These are phyloP conservation scores for Fabriciana adippe DNA, from an alignment of 2,888 invertebrate species.

Conservation along the genomic window DNA sequence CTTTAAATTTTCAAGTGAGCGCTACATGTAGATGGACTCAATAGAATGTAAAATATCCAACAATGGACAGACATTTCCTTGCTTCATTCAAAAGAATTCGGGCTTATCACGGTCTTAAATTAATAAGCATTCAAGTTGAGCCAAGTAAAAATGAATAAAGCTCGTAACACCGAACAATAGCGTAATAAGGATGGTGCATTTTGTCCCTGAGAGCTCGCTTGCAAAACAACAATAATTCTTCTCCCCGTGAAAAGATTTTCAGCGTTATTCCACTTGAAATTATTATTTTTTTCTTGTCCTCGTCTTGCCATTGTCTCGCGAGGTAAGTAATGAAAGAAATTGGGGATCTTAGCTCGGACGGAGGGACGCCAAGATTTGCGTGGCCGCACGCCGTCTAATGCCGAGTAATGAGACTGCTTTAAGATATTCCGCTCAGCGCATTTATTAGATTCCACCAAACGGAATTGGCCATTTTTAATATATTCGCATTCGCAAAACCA, in stretches of 20 bases:
- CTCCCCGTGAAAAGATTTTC: conserved; percentile 81
- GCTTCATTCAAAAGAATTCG: conserved; percentile 78
- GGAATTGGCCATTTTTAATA: conserved; percentile 64
- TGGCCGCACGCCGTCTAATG: conserved; percentile 76
- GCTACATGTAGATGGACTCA: conserved; percentile 48
- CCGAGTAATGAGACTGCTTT: conserved; percentile 79
- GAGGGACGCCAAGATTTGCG: conserved; percentile 77
- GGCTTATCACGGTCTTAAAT: conserved; percentile 82
- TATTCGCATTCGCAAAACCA: conserved; percentile 27
- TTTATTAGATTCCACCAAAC: conserved; percentile 75
- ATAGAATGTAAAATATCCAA: conserved; percentile 77
- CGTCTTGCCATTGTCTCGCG: conserved; percentile 81
- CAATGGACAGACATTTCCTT: conserved; percentile 77
- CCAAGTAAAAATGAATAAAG: conserved; percentile 83
- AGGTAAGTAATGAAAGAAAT: conserved; percentile 83
- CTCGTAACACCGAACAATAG: conserved; percentile 81
- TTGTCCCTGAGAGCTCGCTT: conserved; percentile 80
- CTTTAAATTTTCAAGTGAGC: conserved; percentile 29
- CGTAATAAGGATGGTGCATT: conserved; percentile 81
- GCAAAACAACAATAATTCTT: conserved; percentile 82
- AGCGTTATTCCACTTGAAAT: conserved; percentile 83
- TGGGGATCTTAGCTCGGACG: conserved; percentile 71
- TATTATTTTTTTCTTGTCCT: conserved; percentile 80
- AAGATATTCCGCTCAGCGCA: conserved; percentile 71
- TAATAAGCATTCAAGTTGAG: conserved; percentile 82